phyloP scores from a whole-genome alignment of 2,888 invertebrate species.

The Petrolisthes manimaculis region DNA sequence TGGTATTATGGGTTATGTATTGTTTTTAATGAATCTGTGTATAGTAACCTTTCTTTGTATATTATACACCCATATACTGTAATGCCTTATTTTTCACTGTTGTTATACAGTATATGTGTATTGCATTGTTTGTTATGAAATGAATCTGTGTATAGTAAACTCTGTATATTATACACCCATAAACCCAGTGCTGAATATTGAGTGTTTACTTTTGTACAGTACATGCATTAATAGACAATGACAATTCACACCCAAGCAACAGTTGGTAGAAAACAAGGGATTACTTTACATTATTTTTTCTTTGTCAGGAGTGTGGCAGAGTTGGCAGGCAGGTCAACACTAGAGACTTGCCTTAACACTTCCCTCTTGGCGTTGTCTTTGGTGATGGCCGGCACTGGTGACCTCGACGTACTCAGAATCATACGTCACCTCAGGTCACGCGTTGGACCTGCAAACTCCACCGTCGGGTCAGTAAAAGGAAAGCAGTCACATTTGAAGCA shows the following conservation, averaged over 20 bases:
- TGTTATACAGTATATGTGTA: no score
- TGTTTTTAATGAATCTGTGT: no score
- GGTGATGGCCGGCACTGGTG: constrained; percentile 96
- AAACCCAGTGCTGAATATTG: background rate
- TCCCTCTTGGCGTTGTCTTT: constrained; percentile 84
- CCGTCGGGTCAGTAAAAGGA: constrained; percentile 60
- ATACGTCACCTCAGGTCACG: constrained; percentile 87
- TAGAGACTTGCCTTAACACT: constrained; percentile 89
- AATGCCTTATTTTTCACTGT: no score
- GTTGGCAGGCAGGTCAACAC: constrained; percentile 88
- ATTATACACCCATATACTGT: no score
- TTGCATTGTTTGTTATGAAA: no score
- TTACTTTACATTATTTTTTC: background rate
- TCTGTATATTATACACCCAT: no score
- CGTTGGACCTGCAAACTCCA: constrained; percentile 75
- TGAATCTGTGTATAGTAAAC: no score
- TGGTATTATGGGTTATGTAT: no score
- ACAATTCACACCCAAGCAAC: background rate
- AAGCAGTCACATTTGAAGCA: no score
- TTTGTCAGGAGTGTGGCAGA: constrained; percentile 76
- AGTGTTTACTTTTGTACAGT: background rate
- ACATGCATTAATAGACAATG: background rate
- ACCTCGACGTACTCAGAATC: constrained; percentile 83
- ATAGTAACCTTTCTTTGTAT: no score
- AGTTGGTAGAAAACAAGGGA: background rate